Conservation (phyloP, 2,888 invertebrate genomes). For the Ypsolopha sequella region DNA sequence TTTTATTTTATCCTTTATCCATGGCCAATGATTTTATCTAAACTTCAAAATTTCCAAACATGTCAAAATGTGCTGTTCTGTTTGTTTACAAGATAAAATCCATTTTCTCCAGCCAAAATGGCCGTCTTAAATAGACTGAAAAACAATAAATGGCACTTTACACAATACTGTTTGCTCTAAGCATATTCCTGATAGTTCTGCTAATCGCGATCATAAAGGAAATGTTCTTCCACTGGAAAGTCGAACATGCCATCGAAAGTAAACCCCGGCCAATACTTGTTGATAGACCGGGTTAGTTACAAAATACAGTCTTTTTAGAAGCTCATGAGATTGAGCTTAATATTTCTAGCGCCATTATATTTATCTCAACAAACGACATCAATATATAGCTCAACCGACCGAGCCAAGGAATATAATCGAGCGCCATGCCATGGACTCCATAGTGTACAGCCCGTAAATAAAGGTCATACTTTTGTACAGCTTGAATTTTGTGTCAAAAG, state of each 20-base stretch:
- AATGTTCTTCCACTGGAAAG: slow-evolving; percentile 58
- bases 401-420: too few species aligned
- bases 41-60: too few species aligned
- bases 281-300: slow-evolving; percentile 40
- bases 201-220: slow-evolving; percentile 55
- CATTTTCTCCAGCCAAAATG: not conserved
- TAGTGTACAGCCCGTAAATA: too few species aligned
- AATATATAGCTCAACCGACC: too few species aligned
- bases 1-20: too few species aligned
- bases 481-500: not conserved
- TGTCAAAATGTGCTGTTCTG: not conserved
- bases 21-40: too few species aligned
- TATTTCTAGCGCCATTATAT: too few species aligned
- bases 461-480: not conserved
- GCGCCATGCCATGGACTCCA: too few species aligned
- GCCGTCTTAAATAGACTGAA: not conserved
- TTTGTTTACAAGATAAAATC: not conserved
- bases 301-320: too few species aligned
- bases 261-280: slow-evolving; percentile 16
- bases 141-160: slow-evolving; percentile 45
- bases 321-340: too few species aligned
- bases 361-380: too few species aligned
- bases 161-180: slow-evolving; percentile 54
- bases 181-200: slow-evolving; percentile 57
- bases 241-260: slow-evolving; percentile 49